These are phyloP conservation scores for Zhuqinia jingwanae DNA, from an alignment of 2,888 invertebrate species.

Conservation along the genomic window DNA sequence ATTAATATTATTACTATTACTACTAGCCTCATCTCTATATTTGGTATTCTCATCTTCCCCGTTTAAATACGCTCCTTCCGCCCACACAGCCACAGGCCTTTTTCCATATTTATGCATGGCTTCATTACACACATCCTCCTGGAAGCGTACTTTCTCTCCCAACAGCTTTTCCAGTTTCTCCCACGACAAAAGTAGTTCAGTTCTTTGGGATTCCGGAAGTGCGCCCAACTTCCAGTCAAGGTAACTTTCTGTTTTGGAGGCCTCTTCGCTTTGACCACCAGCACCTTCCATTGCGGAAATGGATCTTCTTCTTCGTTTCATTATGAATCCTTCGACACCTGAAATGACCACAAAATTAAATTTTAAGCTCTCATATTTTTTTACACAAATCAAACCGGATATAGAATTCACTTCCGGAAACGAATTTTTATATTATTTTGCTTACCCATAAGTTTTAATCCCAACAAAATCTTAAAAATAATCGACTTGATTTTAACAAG, in stretches of 20 bases:
- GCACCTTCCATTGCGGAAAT: neutral
- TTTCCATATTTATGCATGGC: constrained; percentile 41
- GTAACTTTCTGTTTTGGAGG: constrained; percentile 53
- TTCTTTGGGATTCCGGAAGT: constrained; percentile 65
- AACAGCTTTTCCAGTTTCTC: constrained; percentile 49
- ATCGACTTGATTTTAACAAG: constrained; percentile 77
- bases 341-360: too few relatives aligned
- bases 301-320: constrained; percentile 59
- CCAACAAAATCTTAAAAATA: constrained; percentile 75
- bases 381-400: too few relatives aligned
- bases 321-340: constrained; percentile 66
- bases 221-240: constrained; percentile 55
- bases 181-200: constrained; percentile 63
- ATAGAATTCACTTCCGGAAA: neutral
- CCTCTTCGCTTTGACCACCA: neutral
- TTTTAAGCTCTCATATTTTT: too few relatives aligned
- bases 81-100: constrained; percentile 51
- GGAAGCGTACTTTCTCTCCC: constrained; percentile 53
- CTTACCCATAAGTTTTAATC: constrained; percentile 75
- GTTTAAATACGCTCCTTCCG: constrained; percentile 26
- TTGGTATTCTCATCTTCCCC: neutral
- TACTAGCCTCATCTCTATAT: constrained; percentile 8
- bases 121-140: constrained; percentile 48
- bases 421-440: too few relatives aligned
- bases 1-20: constrained; percentile 24